These are phyloP conservation scores for Heteropelma amictum DNA, from an alignment of 2,888 invertebrate species.

Conservation along the genomic window DNA sequence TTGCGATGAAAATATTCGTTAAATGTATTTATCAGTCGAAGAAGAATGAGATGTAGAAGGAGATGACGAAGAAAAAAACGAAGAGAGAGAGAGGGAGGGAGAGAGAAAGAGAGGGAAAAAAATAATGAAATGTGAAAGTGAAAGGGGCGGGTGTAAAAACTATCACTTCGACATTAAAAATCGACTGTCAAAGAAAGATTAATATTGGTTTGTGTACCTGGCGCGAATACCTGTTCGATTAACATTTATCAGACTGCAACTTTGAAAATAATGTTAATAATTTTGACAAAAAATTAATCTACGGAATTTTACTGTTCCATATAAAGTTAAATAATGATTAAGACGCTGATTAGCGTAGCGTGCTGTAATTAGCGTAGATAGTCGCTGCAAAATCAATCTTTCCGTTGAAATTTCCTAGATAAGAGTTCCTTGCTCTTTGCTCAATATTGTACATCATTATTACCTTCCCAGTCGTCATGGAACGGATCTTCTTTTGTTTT, in stretches of 20 bases:
- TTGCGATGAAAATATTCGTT: constrained; percentile 26
- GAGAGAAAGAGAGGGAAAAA: constrained; percentile 11
- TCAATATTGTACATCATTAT: too few relatives aligned
- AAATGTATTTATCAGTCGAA: constrained; percentile 3
- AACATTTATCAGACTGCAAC: background rate
- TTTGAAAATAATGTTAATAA: too few relatives aligned
- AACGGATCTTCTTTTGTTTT: too few relatives aligned
- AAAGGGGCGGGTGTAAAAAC: constrained; percentile 39
- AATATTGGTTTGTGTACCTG: too few relatives aligned
- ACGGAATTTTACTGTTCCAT: too few relatives aligned
- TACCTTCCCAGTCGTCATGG: too few relatives aligned
- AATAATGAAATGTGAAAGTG: constrained; percentile 22
- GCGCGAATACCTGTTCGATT: background rate
- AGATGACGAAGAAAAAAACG: background rate
- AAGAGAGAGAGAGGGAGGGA: background rate
- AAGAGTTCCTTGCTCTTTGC: too few relatives aligned
- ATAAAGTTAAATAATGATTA: background rate
- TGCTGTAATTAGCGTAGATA: too few relatives aligned
- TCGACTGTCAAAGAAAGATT: constrained; percentile 32
- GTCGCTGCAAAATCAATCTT: too few relatives aligned
- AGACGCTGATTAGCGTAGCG: too few relatives aligned
- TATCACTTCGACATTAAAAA: constrained; percentile 32
- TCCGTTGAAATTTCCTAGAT: too few relatives aligned
- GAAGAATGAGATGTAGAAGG: too few relatives aligned
- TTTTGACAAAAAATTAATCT: background rate